Conservation (phyloP, 2,888 invertebrate genomes). For the Elegia similella region DNA sequence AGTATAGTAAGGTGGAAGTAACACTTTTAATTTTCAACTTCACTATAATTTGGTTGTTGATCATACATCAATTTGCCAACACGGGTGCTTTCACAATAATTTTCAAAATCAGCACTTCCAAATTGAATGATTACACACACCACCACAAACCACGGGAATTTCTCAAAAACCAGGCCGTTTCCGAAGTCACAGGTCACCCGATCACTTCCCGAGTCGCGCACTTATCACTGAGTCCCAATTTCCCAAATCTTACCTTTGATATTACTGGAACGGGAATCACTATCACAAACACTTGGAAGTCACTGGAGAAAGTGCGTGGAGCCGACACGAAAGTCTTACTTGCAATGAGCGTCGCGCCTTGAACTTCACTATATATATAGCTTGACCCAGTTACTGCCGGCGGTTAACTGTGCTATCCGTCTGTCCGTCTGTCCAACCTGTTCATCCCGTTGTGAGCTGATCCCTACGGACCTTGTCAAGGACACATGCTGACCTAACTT, state of each 20-base stretch:
- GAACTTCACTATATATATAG: slow-evolving; percentile 91
- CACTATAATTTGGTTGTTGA: not conserved
- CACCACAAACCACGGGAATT: slow-evolving; percentile 1
- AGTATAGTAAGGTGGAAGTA: not conserved
- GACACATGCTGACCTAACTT: slow-evolving; percentile 40
- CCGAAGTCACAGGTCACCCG: slow-evolving; percentile 11
- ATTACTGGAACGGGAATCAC: slow-evolving; percentile 17
- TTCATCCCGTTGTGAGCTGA: slow-evolving; percentile 56
- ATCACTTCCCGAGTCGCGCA: slow-evolving; percentile 14
- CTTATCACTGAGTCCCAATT: slow-evolving; percentile 22
- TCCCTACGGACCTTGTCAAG: slow-evolving; percentile 50
- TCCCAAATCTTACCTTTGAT: slow-evolving; percentile 49
- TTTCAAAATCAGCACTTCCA: slow-evolving; percentile 12
- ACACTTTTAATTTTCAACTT: not conserved
- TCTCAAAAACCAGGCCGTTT: slow-evolving; percentile 11
- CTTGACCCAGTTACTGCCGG: slow-evolving; percentile 88
- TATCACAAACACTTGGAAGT: slow-evolving; percentile 29
- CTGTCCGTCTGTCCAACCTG: slow-evolving; percentile 60
- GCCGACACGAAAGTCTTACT: slow-evolving; percentile 70
- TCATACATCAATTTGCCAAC: not conserved
- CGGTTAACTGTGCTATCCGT: slow-evolving; percentile 72
- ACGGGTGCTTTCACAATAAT: slow-evolving; percentile 13
- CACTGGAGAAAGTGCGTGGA: slow-evolving; percentile 78
- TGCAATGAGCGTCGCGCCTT: slow-evolving; percentile 87
- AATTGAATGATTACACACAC: not conserved